Conservation (phyloP, 2,888 invertebrate species). For the Mesopsocus fuscifrons region DNA sequence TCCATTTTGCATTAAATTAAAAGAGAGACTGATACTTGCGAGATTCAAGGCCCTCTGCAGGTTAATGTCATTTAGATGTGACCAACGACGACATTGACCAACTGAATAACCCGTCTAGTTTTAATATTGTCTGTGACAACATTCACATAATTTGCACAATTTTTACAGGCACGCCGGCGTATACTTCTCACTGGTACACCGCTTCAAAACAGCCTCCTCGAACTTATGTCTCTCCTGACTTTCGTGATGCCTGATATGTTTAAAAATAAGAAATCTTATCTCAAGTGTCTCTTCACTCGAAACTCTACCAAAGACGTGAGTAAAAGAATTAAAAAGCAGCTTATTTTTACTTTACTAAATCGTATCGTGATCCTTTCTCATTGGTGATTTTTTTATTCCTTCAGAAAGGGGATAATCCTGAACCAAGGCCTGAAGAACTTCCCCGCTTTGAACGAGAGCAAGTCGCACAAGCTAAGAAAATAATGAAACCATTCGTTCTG, state of each 20-base stretch:
- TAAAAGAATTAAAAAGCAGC: constrained; percentile 13
- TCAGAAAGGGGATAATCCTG: constrained; percentile 8
- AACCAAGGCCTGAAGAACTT: not conserved
- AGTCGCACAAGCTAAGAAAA: constrained; percentile 80
- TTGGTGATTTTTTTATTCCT: constrained; percentile 15
- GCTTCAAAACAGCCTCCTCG: constrained; percentile 85
- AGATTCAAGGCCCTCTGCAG: no score
- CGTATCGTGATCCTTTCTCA: no score
- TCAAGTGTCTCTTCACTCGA: constrained; percentile 74
- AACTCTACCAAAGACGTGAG: constrained; percentile 31
- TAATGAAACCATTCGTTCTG: constrained; percentile 90
- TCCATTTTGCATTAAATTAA: no score
- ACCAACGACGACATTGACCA: no score
- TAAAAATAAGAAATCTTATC: constrained; percentile 65
- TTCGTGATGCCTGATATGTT: constrained; percentile 96
- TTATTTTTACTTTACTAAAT: no score
- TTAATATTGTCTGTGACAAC: no score
- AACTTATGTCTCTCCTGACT: constrained; percentile 84
- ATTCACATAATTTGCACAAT: no score
- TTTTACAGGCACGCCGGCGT: constrained; percentile 68
- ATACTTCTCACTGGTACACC: constrained; percentile 89
- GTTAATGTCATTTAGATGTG: no score
- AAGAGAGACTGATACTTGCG: constrained; percentile 1
- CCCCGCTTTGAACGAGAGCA: constrained; percentile 77
- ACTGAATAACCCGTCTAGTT: no score